Conservation (phyloP, 1,140 invertebrate species). For the Brachionus plicatilis region DNA sequence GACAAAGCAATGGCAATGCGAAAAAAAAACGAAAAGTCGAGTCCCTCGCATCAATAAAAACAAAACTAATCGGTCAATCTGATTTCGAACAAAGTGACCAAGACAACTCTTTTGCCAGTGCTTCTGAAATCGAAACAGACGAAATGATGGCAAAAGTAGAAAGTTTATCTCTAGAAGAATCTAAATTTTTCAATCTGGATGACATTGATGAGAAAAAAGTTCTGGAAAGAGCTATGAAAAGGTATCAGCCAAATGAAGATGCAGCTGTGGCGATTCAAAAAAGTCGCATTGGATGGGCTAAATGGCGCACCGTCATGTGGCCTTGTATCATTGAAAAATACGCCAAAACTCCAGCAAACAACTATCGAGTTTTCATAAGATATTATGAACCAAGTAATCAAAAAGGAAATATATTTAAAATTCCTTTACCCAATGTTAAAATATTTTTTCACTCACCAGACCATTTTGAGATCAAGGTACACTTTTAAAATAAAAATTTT, state of each 20-base stretch:
- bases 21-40: conserved; percentile 28
- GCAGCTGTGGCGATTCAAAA: neutral
- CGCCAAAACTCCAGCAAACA: conserved; percentile 1
- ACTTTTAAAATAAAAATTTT: neutral
- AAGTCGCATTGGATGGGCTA: neutral
- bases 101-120: neutral
- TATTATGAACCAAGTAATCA: neutral
- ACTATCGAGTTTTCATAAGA: neutral
- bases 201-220: neutral
- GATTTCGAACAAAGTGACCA: neutral
- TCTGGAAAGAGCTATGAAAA: neutral
- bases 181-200: neutral
- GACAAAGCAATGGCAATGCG: neutral
- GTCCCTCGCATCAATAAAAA: neutral
- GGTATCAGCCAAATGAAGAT: neutral
- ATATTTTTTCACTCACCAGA: neutral
- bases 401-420: conserved; percentile 22
- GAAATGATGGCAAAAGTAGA: neutral
- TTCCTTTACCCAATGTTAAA: neutral
- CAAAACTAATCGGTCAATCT: neutral
- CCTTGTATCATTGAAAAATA: conserved; percentile 36
- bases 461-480: conserved; percentile 17
- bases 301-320: neutral
- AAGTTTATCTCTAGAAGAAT: neutral
- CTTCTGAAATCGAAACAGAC: neutral